Evolutionary conservation across 2,888 invertebrate species (phyloP), one percentile per base, ranked within the genome.

Genomic region (Hipparchia sbordonii): DNA sequence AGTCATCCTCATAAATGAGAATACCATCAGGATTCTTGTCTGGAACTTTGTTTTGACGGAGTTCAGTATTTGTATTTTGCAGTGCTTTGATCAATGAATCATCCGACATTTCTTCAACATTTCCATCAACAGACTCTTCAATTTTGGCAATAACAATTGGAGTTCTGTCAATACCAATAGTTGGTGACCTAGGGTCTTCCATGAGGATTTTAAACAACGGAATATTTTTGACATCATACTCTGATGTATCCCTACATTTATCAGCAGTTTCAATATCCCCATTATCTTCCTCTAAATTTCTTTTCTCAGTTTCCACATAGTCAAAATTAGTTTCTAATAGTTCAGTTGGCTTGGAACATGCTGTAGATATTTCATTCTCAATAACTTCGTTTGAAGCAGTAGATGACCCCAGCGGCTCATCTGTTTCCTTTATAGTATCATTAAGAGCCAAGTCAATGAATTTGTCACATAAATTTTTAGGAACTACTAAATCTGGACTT

Each of bases 281-380:
- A 77, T 82, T 80, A 77, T 80, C 87, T 66, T 87, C 85, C 77
- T 85, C 84, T 80, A 82, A 80, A 75, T 81, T 83, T 10, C 88
- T 85, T 78, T 78, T 77, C 60, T 84, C 82, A 77, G 66, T 77
- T 83, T 95, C 95, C 52, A 94, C 83, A 87, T 89, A 95, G 79
- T 95, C 95, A 86, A 95, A 94, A 84, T 95, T 95, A 33, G 95
- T 95, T 88, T 95, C 95, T 75, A 95, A 84, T 56, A 95, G 84
- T 60, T 88, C 89, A 45, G 88, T 88, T 61, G 92, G 89, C 74
- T 93, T 93, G 61, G 86, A 85, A 72, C 83, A 81, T 76, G 77
- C 82, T 76, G 81, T 83, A 56, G 82, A 87, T 67, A 86, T 89
- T 78, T 90, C 83, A 71, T 86, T 82, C 83, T 92, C 88, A 80